Evolutionary conservation across 2,113 vertebrate genomes (phyloP), one percentile per base, ranked within the genome.

Genomic region (Bos taurus): DNA sequence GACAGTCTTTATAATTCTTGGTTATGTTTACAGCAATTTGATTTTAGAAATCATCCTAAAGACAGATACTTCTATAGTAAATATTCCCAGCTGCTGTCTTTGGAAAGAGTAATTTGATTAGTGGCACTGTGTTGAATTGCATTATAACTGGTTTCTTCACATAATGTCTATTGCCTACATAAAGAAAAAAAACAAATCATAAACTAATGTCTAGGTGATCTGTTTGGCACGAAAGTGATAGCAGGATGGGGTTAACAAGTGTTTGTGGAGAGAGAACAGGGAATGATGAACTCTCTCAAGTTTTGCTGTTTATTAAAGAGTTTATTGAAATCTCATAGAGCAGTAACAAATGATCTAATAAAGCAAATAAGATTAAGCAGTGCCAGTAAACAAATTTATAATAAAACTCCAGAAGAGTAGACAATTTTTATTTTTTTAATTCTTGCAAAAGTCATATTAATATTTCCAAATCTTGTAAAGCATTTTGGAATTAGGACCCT

Each of bases 271-370:
- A 93, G 21, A 98, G 97, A 98, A 97, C 59, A 28, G 48, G 87
- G 90, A 96, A 85, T 98, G 96, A 98, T 98, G 96, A 98, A 92
- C 97, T 98, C 97, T 98, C 97, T 98, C 93, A 96, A 95, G 93
- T 92, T 98, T 89, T 97, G 90, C 97, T 98, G 94, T 98, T 98
- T 98, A 98, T 99, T 99, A 98, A 99, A 99, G 97, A 98, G 96
- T 98, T 98, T 98, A 98, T 98, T 98, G 98, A 95, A 98, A 98
- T 95, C 96, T 98, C 97, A 97, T 7, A 94, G 94, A 98, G 97
- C 95, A 97, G 92, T 98, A 99, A 99, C 88, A 97, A 98, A 99
- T 98, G 93, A 96, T 97, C 98, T 92, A 98, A 97, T 99, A 98
- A 99, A 98, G 98, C 43, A 98, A 98, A 98, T 97, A 95, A 81